These are phyloP conservation scores for Eulemur coronatus DNA, from an alignment of 2,797 vertebrate species.

Conservation along the genomic window DNA sequence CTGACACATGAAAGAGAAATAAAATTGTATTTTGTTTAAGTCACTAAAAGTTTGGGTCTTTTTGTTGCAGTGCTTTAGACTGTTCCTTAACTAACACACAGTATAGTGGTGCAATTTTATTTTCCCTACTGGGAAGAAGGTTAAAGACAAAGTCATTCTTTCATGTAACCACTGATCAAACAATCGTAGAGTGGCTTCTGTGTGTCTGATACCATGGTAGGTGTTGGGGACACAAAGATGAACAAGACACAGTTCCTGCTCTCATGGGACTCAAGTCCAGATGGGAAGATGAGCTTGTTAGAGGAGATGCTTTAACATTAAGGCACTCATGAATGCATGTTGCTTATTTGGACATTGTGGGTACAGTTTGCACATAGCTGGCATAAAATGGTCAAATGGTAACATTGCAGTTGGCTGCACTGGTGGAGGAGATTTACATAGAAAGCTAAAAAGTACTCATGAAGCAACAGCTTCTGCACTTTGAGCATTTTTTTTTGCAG, in stretches of 20 bases:
- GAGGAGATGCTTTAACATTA: not conserved
- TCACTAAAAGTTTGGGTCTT: not conserved
- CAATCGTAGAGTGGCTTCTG: too few species aligned
- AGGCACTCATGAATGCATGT: accelerated
- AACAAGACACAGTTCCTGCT: not conserved
- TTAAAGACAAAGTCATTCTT: not conserved
- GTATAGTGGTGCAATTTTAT: too few species aligned
- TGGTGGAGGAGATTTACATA: not conserved
- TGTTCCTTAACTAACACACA: too few species aligned
- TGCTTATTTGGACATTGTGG: not conserved
- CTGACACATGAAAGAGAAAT: too few species aligned
- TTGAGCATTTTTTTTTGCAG: not conserved
- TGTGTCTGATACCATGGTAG: not conserved
- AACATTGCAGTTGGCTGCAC: not conserved
- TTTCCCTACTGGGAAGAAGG: not conserved
- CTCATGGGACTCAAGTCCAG: not conserved
- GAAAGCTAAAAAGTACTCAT: not conserved
- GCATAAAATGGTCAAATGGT: too few species aligned
- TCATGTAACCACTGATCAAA: accelerated
- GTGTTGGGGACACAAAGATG: not conserved
- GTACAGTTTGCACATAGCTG: not conserved
- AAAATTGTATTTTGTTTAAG: not conserved
- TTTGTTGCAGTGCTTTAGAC: not conserved
- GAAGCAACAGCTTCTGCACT: not conserved
- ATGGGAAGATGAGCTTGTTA: not conserved